Evolutionary conservation across 2,113 vertebrate species (phyloP).

Genomic region (Pogonocichla stellata): DNA sequence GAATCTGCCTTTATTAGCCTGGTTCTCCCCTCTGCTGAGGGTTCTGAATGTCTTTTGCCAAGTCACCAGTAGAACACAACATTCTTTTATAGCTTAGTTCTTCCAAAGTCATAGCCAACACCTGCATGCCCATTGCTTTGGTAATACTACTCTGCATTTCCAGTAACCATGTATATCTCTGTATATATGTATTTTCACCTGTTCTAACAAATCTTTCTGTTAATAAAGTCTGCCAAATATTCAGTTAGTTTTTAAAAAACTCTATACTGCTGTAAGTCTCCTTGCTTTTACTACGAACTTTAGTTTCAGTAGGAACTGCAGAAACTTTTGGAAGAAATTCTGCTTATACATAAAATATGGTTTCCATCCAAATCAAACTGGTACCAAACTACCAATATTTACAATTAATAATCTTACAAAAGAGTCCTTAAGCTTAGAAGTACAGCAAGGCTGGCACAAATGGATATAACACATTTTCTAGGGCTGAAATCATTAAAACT

Average conservation of each 20-base stretch:
- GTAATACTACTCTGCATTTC: not conserved
- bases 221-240: not conserved
- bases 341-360: not conserved
- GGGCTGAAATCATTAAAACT: constrained; percentile 35
- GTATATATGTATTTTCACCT: not conserved
- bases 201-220: not conserved
- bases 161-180: not conserved
- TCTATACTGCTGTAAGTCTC: not conserved
- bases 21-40: not conserved
- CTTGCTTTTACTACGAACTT: not conserved
- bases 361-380: not conserved
- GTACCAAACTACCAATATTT: not conserved
- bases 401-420: not conserved
- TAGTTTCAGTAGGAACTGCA: not conserved
- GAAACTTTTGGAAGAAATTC: not conserved
- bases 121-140: not conserved
- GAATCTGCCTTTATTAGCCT: not conserved
- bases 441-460: not conserved
- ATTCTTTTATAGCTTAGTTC: not conserved
- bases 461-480: not conserved
- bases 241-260: not conserved
- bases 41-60: not conserved
- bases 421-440: not conserved
- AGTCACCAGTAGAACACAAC: not conserved
- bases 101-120: not conserved